Evolutionary conservation across 2,113 vertebrate species (phyloP).

Genomic region (Saimiri boliviensis): DNA sequence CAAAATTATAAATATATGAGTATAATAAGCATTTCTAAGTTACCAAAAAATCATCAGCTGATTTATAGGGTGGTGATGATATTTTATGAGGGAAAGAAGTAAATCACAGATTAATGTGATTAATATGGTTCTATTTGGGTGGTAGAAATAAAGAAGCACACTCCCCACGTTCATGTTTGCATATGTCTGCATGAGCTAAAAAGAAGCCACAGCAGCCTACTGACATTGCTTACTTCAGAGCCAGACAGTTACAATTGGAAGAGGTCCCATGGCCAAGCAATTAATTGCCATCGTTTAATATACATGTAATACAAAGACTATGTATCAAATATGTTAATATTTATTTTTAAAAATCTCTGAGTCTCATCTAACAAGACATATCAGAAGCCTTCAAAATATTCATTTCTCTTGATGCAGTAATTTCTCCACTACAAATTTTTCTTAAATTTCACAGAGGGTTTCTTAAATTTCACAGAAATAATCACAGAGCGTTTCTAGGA

Average conservation of each 20-base stretch:
- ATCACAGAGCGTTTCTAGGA: background rate
- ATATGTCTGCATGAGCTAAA: background rate
- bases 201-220: background rate
- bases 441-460: too few relatives aligned
- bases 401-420: background rate
- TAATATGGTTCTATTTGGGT: background rate
- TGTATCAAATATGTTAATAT: background rate
- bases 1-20: background rate
- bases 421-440: slow-evolving; percentile 13
- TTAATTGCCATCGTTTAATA: background rate
- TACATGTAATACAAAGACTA: background rate
- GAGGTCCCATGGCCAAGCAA: background rate
- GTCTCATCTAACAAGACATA: background rate
- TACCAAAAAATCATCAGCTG: background rate
- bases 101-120: background rate
- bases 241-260: background rate
- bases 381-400: background rate
- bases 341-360: background rate
- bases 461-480: too few relatives aligned
- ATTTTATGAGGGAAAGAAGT: background rate
- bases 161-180: background rate
- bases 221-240: background rate
- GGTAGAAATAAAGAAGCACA: background rate
- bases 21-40: background rate
- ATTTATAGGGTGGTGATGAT: background rate